Evolutionary conservation across 2,888 invertebrate species (phyloP), one percentile per base, ranked within the genome.

Genomic region (Drosophila antonietae): DNA sequence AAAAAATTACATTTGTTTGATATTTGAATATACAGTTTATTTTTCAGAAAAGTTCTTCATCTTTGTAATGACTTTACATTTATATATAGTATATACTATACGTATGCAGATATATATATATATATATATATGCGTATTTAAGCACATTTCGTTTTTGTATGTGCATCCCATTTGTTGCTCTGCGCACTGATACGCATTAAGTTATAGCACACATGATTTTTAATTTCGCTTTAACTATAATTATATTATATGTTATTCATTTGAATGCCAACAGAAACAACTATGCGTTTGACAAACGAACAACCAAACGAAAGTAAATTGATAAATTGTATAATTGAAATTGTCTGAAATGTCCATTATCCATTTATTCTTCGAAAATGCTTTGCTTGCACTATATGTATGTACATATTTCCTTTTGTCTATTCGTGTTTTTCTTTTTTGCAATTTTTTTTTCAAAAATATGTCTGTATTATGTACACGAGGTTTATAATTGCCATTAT

Each of bases 11-110:
- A 8, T 5, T 20, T 1, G 4, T 61, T 68, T 80, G 57, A 87
- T 89, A 81, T 80, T 89, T 80, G 89, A 89, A 87, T 89, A 87
- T 87, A 88, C 89, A 85, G 64, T 87, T 89, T 89, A 89, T 89
- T 89, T 90, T 88, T 81, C 83, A 82, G 90, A 89, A 89, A 89
- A 90, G 74, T 88, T 85, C 56, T 75, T 84, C 68, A 74, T 81
- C 68, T 73, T 80, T 74, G 61, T 79, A 81, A 85, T 89, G 80
- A 83, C 64, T 76, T 81, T 73, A 81, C 81, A 81, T 75, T 84
- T 87, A 82, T 76, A 87, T 82, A 78, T 75, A 79, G 72, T 75
- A 73, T 80, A 67, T 79, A 4, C 23, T 23, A 44, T 60, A 64
- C 63, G 51, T 62, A 58, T 72, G 51, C 72, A 62, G 76, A 73